Percentiles rank a stretch among this genome's conserved stretches.
Evolutionary conservation across 2,888 invertebrate species (phyloP).

Genomic region (Crocallis elinguaria): DNA sequence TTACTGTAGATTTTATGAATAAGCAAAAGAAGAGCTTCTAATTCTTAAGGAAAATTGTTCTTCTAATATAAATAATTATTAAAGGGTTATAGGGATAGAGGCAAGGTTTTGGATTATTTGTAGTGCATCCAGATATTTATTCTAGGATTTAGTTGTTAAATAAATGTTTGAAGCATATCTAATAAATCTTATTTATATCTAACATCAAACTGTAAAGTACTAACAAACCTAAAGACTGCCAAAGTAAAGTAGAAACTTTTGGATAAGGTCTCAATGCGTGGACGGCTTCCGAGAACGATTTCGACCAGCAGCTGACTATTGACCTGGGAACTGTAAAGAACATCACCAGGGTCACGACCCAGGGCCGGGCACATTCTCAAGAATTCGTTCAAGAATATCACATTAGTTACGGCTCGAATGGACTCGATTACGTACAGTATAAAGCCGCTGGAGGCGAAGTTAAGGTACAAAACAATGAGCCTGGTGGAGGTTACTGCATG

Average conservation of each 20-base stretch:
- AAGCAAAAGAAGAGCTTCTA: slow-evolving; percentile 59
- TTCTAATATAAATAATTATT: not conserved
- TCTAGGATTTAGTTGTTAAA: slow-evolving; percentile 10
- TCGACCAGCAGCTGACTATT: slow-evolving; percentile 95
- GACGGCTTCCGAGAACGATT: slow-evolving; percentile 96
- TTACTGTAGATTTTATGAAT: slow-evolving; percentile 86
- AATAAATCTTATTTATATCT: slow-evolving; percentile 22
- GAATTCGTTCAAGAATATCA: slow-evolving; percentile 97
- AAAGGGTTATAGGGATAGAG: slow-evolving; percentile 9
- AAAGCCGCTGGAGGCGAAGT: slow-evolving; percentile 95
- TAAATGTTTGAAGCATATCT: slow-evolving; percentile 19
- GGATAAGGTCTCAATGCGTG: slow-evolving; percentile 94
- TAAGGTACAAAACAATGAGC: slow-evolving; percentile 87
- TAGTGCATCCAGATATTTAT: not conserved
- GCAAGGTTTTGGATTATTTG: not conserved
- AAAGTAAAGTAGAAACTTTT: slow-evolving; percentile 40
- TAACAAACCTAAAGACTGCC: slow-evolving; percentile 39
- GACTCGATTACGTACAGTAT: slow-evolving; percentile 94
- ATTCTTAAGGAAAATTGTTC: slow-evolving; percentile 11
- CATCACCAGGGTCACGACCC: slow-evolving; percentile 94
- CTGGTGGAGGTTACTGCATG: slow-evolving; percentile 22
- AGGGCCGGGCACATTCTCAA: slow-evolving; percentile 94
- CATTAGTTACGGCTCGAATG: slow-evolving; percentile 96
- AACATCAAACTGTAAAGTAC: slow-evolving; percentile 34
- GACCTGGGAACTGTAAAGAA: slow-evolving; percentile 95